Base-by-base conservation (phyloP, 2,113 vertebrate genomes). In the Platysternon megacephalum region DNA sequence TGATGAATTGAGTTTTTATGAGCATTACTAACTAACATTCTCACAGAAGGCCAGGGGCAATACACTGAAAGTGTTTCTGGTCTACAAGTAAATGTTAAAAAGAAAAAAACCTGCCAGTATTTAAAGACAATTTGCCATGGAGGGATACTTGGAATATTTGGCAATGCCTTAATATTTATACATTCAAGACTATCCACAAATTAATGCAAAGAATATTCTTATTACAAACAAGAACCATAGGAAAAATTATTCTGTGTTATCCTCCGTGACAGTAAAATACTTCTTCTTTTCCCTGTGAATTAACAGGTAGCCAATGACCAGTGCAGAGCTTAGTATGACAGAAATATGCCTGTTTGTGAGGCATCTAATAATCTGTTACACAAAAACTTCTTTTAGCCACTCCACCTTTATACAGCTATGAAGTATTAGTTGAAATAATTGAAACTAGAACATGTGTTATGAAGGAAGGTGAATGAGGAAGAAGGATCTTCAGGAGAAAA, bases 1-100 rank as follows among this genome's bases (percentile, higher is more conserved):
- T 99, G 99, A 99, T 99, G 99, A 99, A 99, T 99, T 99, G 99
- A 99, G 99, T 99, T 99, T 99, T 99, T 99, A 99, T 99, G 99
- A 99, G 99, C 98, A 98, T 98, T 98, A 98, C 99, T 99, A 99
- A 99, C 98, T 99, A 99, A 99, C 99, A 99, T 99, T 99, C 98
- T 99, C 99, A 98, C 98, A 98, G 98, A 95, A 98, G 99, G 99
- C 99, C 99, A 99, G 99, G 98, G 99, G 98, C 98, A 99, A 99
- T 98, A 98, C 98, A 99, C 98, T 98, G 98, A 97, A 98, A 99
- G 98, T 98, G 98, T 98, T 98, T 98, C 98, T 98, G 98, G 98
- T 99, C 99, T 98, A 98, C 97, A 98, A 98, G 98, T 98, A 99
- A 99, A 99, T 98, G 98, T 98, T 99, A 98, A 98, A 98, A 99